Evolutionary conservation across 2,888 invertebrate species (phyloP).

Genomic region (Yponomeuta evonymella): DNA sequence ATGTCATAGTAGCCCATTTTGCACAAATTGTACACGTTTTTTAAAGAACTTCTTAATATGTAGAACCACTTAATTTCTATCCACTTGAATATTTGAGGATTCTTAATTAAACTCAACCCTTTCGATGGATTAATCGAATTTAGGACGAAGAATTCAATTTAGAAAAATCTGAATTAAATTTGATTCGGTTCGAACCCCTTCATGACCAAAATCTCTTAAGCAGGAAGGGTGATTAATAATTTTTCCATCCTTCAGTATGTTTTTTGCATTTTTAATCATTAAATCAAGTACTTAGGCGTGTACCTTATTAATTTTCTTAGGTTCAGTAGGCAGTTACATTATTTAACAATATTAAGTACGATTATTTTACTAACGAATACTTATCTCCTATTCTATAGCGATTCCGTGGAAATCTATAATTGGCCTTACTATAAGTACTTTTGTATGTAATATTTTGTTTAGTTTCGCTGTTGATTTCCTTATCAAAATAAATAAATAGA

Average conservation of each 20-base stretch:
- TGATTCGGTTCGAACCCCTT: not conserved
- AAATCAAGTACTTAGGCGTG: not conserved
- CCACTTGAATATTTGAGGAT: not conserved
- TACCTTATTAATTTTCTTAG: not conserved
- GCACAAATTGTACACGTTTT: no score
- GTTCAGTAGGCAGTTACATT: no score
- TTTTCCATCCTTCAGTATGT: not conserved
- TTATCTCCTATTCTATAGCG: no score
- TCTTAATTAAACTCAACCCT: constrained; percentile 19
- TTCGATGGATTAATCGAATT: constrained; percentile 21
- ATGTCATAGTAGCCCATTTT: no score
- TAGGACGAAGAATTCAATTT: constrained; percentile 26
- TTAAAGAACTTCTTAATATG: no score
- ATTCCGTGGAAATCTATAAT: no score
- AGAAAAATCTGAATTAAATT: constrained; percentile 28
- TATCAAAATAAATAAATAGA: no score
- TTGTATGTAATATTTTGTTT: no score
- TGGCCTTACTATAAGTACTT: no score
- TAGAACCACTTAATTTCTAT: not conserved
- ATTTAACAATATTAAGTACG: no score
- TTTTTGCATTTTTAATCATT: not conserved
- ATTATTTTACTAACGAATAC: no score
- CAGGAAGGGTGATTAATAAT: not conserved
- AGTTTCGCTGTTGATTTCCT: no score
- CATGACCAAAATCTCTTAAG: not conserved